Base-by-base conservation (phyloP, 2,888 invertebrate species). In the Cephus runcator region DNA sequence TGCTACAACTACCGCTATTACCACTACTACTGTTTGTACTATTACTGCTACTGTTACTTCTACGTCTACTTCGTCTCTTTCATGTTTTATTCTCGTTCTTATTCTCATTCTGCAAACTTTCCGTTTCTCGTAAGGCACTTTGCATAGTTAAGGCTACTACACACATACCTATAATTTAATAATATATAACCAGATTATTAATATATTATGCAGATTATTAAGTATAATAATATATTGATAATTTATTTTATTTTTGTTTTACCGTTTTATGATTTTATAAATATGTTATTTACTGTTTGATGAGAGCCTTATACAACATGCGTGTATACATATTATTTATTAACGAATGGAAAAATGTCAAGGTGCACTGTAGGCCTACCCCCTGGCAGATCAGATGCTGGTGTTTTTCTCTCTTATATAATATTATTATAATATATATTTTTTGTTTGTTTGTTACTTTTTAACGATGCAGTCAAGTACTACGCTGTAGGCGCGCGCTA, bases 241-340 rank as follows among this genome's bases (percentile, higher is more conserved):
- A 91, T 91, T 91, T 90, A 90, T 91, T 90, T 87, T 88, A 88
- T 90, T 85, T 89, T 90, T 90, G 90, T 91, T 90, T 91, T 90
- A 90, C 89, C 88, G 90, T 91, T 91, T 91, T 91, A 90, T 90
- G 88, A 91, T 91, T 91, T 90, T 91, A 90, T 89, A 87, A 90
- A 88, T 85, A 86, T 88, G 90, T 90, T 90, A 89, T 90, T 89
- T 85, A 87, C 87, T 90, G 89, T 88, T 90, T 86, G 82, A 85
- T 82, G 83, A 84, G 83, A 85, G 79, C 80, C 68, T 75, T 79
- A 76, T 75, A 76, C 69, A 81, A 73, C 73, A 69, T 76, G 75
- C 75, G 76, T 77, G 71, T 73, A 75, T 76, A 79, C 69, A 75
- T 77, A 77, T 80, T 82, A 83, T 83, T 82, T 83, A 83, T 83